Evolutionary conservation across 1,140 invertebrate genomes (phyloP), one percentile per base, ranked within the genome.

Genomic region (Melipona quadrifasciata): DNA sequence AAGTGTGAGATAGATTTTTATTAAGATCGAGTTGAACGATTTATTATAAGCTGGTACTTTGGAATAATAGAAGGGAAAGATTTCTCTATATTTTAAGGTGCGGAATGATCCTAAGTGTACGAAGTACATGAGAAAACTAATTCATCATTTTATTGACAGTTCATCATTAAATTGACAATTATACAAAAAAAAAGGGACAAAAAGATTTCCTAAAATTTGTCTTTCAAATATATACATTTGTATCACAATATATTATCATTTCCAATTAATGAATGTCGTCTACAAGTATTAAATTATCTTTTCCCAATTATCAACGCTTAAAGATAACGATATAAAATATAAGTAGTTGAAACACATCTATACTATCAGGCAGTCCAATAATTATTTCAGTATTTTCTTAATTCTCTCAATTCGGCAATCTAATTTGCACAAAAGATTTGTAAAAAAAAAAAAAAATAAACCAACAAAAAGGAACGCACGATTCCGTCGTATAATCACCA

Each of bases 401-500:
- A 47, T n/a, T 47, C 19, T 47, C 68, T 70, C 19, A 47, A 16
- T 21, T 47, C 14, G 8, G 47, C 24, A 14, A 11, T 68, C 19
- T 34, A 47, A 51, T 71, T 47, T 47, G 12, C 51, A n/a, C 16
- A 47, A 47, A 71, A 71, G 24, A 6, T 47, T 27, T 24, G 0
- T 4, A 31, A 16, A 8, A 8, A 19, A n/a, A 51, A 61, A 34
- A 24, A 17, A 51, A 24, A 55, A 65, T n/a, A 61, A 68, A 27
- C 16, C 34, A 80, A 53, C 12, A 17, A 57, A 72, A 31, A 17
- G 27, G 24, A 65, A 51, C 17, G 14, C 6, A 21, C 34, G 4
- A 24, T 53, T 73, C 51, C 19, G 55, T 82, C 31, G 58, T 72
- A 74, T 84, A 72, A 64, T 87, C 64, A 55, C 71, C 61, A 77